Evolutionary conservation across 1,140 invertebrate species (phyloP).

Genomic region (Pachyrhynchus sulphureomaculatus): DNA sequence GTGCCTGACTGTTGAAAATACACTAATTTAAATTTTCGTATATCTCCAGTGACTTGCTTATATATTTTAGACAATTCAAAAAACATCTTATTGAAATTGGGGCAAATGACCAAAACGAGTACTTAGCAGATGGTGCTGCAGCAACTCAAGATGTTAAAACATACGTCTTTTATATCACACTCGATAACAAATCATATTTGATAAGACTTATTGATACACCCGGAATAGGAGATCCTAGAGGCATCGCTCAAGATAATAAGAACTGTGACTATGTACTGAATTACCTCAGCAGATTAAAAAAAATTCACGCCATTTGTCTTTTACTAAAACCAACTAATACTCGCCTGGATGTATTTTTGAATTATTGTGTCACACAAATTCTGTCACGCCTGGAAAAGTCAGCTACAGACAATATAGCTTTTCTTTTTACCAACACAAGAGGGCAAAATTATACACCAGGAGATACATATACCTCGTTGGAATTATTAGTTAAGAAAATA

Average conservation of each 20-base stretch:
- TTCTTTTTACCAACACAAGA: conserved; percentile 32
- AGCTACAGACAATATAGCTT: conserved; percentile 39
- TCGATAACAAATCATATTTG: background rate
- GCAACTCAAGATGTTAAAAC: background rate
- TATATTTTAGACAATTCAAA: too few relatives aligned
- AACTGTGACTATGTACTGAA: conserved; percentile 42
- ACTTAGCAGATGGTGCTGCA: too few relatives aligned
- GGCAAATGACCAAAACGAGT: too few relatives aligned
- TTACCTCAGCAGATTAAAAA: conserved; percentile 32
- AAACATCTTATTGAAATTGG: too few relatives aligned
- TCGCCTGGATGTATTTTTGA: conserved; percentile 33
- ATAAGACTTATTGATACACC: conserved; percentile 45
- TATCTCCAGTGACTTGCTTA: too few relatives aligned
- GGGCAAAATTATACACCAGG: conserved; percentile 38
- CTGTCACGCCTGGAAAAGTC: conserved; percentile 40
- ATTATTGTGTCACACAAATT: conserved; percentile 43
- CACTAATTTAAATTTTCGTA: too few relatives aligned
- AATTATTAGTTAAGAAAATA: conserved; percentile 30
- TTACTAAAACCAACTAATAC: conserved; percentile 38
- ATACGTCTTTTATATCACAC: too few relatives aligned
- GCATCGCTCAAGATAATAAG: conserved; percentile 2
- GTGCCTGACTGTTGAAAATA: too few relatives aligned
- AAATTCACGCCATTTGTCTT: conserved; percentile 42
- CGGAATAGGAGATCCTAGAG: conserved; percentile 41
- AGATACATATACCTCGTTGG: conserved; percentile 31